Evolutionary conservation across 2,797 vertebrate species (phyloP).

Genomic region (Gallinago stenura): DNA sequence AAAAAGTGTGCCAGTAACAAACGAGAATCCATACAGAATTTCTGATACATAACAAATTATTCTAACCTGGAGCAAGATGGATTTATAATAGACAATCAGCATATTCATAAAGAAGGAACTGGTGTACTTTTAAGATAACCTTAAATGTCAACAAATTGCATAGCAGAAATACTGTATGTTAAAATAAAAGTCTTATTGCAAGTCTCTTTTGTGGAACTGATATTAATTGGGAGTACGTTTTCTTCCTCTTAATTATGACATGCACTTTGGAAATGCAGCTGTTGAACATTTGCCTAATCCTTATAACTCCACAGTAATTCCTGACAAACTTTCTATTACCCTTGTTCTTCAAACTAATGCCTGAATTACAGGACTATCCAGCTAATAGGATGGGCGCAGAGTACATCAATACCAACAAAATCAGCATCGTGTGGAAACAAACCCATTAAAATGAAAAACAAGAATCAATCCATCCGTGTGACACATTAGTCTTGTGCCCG

Average conservation of each 20-base stretch:
- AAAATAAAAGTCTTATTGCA: not conserved
- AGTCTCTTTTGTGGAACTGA: not conserved
- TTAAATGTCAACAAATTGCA: not conserved
- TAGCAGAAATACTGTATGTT: not conserved
- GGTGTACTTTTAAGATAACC: not conserved
- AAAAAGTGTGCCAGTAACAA: not conserved
- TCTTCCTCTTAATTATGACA: not conserved
- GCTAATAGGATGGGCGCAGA: not conserved
- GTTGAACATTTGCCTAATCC: not conserved
- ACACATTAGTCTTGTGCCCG: not conserved
- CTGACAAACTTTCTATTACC: not conserved
- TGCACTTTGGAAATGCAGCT: not conserved
- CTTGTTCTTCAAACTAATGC: not conserved
- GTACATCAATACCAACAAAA: not conserved
- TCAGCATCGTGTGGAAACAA: not conserved
- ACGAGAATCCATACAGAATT: not conserved
- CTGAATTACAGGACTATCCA: not conserved
- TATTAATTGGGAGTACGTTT: not conserved
- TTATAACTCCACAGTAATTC: not conserved
- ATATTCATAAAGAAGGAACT: constrained; percentile 8
- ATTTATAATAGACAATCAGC: constrained; percentile 19
- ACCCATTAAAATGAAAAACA: not conserved
- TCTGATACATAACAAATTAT: not conserved
- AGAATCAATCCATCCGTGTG: not conserved
- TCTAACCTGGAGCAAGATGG: not conserved